phyloP scores from a whole-genome alignment of 2,113 vertebrate species.

The Sapajus apella region DNA sequence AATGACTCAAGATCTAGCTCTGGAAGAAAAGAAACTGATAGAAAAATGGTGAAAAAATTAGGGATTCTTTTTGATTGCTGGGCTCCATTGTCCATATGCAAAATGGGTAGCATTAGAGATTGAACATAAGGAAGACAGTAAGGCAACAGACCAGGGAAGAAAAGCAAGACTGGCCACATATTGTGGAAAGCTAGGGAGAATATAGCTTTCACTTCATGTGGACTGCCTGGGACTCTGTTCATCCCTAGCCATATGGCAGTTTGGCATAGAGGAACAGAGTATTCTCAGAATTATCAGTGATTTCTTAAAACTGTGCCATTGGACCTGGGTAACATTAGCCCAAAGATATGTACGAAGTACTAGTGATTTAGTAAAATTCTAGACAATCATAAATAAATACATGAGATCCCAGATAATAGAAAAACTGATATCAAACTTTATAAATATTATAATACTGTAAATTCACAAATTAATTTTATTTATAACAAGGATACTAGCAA shows the following conservation, averaged over 20 bases:
- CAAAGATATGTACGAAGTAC: not conserved
- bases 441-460: not conserved
- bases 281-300: not conserved
- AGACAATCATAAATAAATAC: not conserved
- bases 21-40: not conserved
- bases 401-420: not conserved
- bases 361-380: not conserved
- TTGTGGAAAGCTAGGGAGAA: not conserved
- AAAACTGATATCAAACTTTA: slow-evolving; percentile 1
- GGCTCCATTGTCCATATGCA: not conserved
- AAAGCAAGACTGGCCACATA: not conserved
- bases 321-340: not conserved
- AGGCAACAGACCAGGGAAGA: not conserved
- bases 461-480: not conserved
- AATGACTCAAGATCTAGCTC: not conserved
- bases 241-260: not conserved
- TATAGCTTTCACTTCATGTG: not conserved
- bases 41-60: not conserved
- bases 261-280: not conserved
- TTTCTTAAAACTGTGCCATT: not conserved
- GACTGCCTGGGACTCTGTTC: not conserved
- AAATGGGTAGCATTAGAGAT: not conserved
- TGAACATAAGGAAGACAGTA: not conserved
- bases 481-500: not conserved
- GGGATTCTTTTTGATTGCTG: not conserved